These are phyloP conservation scores for Drosophila putrida DNA, from an alignment of 2,888 invertebrate genomes.

Conservation along the genomic window DNA sequence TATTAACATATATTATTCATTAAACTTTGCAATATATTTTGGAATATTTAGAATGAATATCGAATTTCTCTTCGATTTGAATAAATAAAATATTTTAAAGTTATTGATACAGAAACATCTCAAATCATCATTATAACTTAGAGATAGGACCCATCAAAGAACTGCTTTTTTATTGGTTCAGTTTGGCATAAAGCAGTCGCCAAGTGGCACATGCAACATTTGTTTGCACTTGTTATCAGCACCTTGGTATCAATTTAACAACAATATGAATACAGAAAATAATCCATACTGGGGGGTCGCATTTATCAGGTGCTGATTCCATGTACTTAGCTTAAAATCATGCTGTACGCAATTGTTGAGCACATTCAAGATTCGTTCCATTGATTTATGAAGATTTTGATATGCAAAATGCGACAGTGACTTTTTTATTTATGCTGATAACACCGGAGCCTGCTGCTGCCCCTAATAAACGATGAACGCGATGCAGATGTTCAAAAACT, in stretches of 20 bases:
- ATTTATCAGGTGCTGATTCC: conserved; percentile 20
- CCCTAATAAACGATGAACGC: conserved; percentile 15
- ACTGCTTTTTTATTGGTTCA: neutral
- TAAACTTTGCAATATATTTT: too few species aligned
- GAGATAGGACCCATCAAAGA: neutral
- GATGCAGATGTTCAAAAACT: conserved; percentile 39
- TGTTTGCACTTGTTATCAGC: conserved; percentile 38
- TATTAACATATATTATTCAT: too few species aligned
- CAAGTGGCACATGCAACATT: neutral
- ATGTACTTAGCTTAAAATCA: conserved; percentile 11
- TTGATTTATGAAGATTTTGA: conserved; percentile 47
- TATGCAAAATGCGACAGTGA: conserved; percentile 8
- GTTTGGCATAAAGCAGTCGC: neutral
- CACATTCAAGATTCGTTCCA: conserved; percentile 6
- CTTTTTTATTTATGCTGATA: conserved; percentile 34
- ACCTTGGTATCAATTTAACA: neutral
- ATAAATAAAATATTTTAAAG: neutral
- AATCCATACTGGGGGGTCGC: conserved; percentile 18
- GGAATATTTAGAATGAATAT: too few species aligned
- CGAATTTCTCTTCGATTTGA: too few species aligned
- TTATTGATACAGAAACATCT: neutral
- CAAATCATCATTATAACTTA: too few species aligned
- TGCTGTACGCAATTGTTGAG: conserved; percentile 11
- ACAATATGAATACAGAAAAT: neutral
- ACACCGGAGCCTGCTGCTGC: conserved; percentile 37